phyloP scores from a whole-genome alignment of 2,888 invertebrate species.

The Zele albiditarsus region DNA sequence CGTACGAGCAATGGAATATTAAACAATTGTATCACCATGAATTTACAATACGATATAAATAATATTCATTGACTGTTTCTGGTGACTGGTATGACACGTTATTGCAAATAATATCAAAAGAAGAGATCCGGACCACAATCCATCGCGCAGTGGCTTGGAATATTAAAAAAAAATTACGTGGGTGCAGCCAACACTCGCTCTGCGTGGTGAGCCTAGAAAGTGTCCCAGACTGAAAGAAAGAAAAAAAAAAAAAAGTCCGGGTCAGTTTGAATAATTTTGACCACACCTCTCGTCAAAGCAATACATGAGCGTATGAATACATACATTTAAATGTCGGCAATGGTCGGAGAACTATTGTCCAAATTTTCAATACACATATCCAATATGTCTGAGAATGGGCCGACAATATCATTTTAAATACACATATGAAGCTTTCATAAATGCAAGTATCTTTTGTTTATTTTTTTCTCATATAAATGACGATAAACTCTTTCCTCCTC shows the following conservation, averaged over 20 bases:
- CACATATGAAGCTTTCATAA: neutral
- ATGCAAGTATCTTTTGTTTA: neutral
- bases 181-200: slow-evolving; percentile 50
- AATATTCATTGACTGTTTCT: slow-evolving; percentile 9
- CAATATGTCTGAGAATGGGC: slow-evolving; percentile 25
- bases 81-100: slow-evolving; percentile 17
- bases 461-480: neutral
- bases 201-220: slow-evolving; percentile 62
- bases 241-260: slow-evolving; percentile 68
- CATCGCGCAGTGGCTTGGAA: slow-evolving; percentile 46
- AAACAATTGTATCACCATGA: neutral
- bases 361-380: slow-evolving; percentile 58
- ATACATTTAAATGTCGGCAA: slow-evolving; percentile 71
- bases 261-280: slow-evolving; percentile 74
- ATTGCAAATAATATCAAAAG: slow-evolving; percentile 39
- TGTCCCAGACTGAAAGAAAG: slow-evolving; percentile 62
- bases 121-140: slow-evolving; percentile 36
- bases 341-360: slow-evolving; percentile 69
- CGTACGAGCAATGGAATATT: neutral
- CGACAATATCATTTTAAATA: slow-evolving; percentile 20
- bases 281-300: slow-evolving; percentile 73
- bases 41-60: slow-evolving; percentile 13
- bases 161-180: slow-evolving; percentile 55
- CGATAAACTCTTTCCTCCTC: neutral
- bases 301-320: slow-evolving; percentile 71